These are phyloP conservation scores for Cephus runcator DNA, from an alignment of 2,888 invertebrate species.

Conservation along the genomic window DNA sequence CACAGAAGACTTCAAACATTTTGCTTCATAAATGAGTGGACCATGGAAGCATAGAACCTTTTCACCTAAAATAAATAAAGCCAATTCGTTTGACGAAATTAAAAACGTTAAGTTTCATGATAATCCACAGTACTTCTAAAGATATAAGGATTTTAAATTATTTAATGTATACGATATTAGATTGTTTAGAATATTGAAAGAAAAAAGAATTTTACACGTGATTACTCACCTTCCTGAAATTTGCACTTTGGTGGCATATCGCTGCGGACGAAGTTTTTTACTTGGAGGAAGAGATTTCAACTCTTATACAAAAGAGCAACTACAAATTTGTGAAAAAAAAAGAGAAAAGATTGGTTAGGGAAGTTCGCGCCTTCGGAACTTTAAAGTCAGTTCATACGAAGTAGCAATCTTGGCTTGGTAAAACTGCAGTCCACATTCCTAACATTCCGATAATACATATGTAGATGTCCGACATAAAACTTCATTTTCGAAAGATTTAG, in stretches of 20 bases:
- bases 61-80: conserved; percentile 72
- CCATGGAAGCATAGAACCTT: conserved; percentile 96
- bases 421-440: neutral
- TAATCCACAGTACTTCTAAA: neutral
- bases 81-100: conserved; percentile 1
- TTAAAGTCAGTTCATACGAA: neutral
- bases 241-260: conserved; percentile 76
- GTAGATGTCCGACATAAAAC: no score
- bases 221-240: conserved; percentile 76
- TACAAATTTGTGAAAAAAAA: neutral
- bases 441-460: no score
- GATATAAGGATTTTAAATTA: neutral
- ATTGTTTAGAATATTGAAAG: neutral
- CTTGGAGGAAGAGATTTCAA: neutral
- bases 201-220: neutral
- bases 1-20: conserved; percentile 86
- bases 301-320: neutral
- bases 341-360: neutral
- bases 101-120: neutral
- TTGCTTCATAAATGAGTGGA: conserved; percentile 95
- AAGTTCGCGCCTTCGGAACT: neutral
- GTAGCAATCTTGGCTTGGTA: neutral
- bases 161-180: neutral
- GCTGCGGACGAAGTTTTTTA: neutral
- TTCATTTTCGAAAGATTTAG: no score